These are phyloP conservation scores for Cynocephalus volans DNA, from an alignment of 2,113 vertebrate species.

Conservation along the genomic window DNA sequence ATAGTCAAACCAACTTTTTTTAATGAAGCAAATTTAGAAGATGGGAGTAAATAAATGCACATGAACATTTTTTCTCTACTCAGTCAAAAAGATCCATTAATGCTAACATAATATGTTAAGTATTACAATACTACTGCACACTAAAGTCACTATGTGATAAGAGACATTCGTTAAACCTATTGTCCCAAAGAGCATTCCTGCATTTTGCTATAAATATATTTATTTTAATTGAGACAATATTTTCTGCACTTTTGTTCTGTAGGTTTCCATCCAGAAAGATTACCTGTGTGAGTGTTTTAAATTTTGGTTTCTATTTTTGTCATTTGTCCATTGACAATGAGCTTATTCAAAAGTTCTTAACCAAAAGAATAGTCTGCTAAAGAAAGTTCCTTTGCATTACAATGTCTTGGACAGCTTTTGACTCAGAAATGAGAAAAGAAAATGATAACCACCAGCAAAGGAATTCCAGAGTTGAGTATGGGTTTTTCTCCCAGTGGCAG, in stretches of 20 bases:
- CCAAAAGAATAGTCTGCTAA: conserved; percentile 46
- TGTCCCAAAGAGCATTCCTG: neutral
- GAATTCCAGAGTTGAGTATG: neutral
- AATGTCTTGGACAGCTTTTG: conserved; percentile 57
- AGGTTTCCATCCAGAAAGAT: neutral
- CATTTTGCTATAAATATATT: conserved; percentile 46
- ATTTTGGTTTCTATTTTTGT: conserved; percentile 69
- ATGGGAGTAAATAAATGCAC: neutral
- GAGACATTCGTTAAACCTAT: neutral
- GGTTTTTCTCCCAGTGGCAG: conserved; percentile 13
- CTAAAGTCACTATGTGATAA: neutral
- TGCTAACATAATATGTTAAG: neutral
- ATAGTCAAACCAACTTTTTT: conserved; percentile 36
- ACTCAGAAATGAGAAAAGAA: conserved; percentile 71
- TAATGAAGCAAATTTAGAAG: conserved; percentile 22
- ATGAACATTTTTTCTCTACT: neutral
- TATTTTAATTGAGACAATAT: neutral
- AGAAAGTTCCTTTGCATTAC: conserved; percentile 40
- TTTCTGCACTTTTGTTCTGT: conserved; percentile 3
- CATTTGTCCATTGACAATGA: conserved; percentile 61
- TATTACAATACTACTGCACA: neutral
- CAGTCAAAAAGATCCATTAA: neutral
- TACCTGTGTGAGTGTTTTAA: neutral
- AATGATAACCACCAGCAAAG: neutral
- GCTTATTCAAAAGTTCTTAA: conserved; percentile 31